A percentile compares a stretch with the other conserved stretches of the same genome.
Evolutionary conservation across 1,140 invertebrate species (phyloP).

Genomic region (Aphaenogaster rudis): DNA sequence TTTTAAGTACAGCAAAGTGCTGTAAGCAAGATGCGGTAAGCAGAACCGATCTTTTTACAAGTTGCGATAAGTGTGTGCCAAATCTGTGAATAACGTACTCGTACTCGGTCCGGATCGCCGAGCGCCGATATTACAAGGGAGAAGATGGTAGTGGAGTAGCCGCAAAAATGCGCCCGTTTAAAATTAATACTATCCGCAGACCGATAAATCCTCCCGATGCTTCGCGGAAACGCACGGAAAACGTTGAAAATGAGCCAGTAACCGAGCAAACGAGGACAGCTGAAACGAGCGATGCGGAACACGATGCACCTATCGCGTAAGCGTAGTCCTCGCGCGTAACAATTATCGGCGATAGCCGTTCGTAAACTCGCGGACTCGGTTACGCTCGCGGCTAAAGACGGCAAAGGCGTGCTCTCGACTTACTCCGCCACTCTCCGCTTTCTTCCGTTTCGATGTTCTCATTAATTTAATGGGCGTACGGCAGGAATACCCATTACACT

Average conservation of each 20-base stretch:
- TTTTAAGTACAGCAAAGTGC: background rate
- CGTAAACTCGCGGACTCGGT: slow-evolving; percentile 1
- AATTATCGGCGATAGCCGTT: slow-evolving; percentile 67
- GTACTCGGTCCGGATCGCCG: background rate
- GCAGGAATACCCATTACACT: slow-evolving; percentile 2
- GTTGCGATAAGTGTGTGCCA: slow-evolving; percentile 32
- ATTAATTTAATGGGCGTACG: slow-evolving; percentile 34
- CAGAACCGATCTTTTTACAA: slow-evolving; percentile 18
- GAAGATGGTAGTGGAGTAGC: background rate
- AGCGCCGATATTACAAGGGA: background rate
- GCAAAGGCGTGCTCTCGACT: slow-evolving; percentile 32
- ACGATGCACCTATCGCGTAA: slow-evolving; percentile 68
- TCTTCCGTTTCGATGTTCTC: slow-evolving; percentile 56
- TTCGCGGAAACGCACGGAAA: slow-evolving; percentile 68
- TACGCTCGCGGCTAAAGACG: slow-evolving; percentile 26
- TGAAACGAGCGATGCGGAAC: slow-evolving; percentile 71
- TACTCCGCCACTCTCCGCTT: slow-evolving; percentile 42
- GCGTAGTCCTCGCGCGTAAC: slow-evolving; percentile 59
- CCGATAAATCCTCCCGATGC: slow-evolving; percentile 70
- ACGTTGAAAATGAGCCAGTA: slow-evolving; percentile 75
- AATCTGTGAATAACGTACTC: slow-evolving; percentile 14
- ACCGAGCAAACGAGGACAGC: slow-evolving; percentile 70
- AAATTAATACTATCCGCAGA: slow-evolving; percentile 65
- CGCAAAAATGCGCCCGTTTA: slow-evolving; percentile 63
- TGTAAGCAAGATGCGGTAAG: slow-evolving; percentile 1